Evolutionary conservation across 2,113 vertebrate species (phyloP), one percentile per base, ranked within the genome.

Genomic region (Piprites chloris): DNA sequence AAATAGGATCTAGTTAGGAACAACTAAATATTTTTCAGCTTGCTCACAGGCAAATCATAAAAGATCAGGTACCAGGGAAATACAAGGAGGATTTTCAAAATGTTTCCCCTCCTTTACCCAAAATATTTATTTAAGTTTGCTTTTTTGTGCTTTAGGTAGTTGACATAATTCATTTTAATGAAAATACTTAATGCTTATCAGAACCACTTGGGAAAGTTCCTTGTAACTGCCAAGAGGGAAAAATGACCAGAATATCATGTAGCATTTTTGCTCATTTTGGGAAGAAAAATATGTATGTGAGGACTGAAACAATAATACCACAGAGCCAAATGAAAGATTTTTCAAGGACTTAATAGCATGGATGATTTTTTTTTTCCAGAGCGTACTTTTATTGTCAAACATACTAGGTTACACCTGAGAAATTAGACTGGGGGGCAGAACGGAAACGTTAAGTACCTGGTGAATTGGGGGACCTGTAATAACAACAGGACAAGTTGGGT

Each of bases 161-260:
- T 95, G 66, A 72, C 26, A 52, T 68, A 61, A 89, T 95, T 91
- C 0, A 91, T 95, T 87, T 92, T 65, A 71, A 65, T 2, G 4
- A 72, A 91, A 94, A 78, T 66, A 65, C 30, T 77, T 83, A 53
- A 27, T 58, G 58, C 39, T 91, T 93, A 86, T 69, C 92, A 90
- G 77, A 97, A 84, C 20, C 79, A 90, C 59, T 92, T 93, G 69
- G 58, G 46, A 94, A 94, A 89, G 21, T 59, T 71, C 18, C 66
- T 88, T 76, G 49, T 66, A 75, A 90, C 1, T 93, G 86, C 42
- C 90, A 88, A 89, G 63, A 81, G 37, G 35, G 26, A 87, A 79
- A 82, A 93, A 22, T 3, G 6, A 63, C 47, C 61, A 72, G 42
- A 78, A 77, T 32, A 55, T 93, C 81, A 75, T 10, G 8, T 66